Conservation (phyloP, 2,797 vertebrate genomes). For the Emydoidea blandingii region DNA sequence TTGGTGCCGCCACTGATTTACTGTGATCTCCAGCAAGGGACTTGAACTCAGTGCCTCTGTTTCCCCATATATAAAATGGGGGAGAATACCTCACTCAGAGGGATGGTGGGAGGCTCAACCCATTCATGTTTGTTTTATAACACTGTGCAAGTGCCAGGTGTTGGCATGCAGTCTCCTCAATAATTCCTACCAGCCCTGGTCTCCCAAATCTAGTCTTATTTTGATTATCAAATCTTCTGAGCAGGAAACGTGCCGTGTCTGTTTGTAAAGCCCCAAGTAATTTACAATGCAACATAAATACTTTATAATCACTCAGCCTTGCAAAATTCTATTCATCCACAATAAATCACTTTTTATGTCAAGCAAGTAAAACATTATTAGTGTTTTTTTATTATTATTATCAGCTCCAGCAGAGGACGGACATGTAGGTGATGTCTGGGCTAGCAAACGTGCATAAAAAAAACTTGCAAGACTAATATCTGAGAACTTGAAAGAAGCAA, state of each 20-base stretch:
- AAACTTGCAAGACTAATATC: background rate
- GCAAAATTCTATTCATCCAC: background rate
- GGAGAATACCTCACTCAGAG: background rate
- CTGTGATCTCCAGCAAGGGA: rapidly evolving
- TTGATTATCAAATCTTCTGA: background rate
- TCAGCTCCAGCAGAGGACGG: background rate
- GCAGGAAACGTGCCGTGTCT: background rate
- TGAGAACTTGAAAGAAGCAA: background rate
- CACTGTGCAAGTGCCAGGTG: background rate
- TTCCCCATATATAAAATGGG: background rate
- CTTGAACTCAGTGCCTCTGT: background rate
- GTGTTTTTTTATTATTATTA: background rate
- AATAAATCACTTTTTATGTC: background rate
- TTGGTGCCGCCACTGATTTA: background rate
- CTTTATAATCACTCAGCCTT: background rate
- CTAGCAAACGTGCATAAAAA: background rate
- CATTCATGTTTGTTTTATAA: background rate
- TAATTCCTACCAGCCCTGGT: background rate
- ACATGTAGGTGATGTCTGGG: background rate
- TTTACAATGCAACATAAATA: background rate
- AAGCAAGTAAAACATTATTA: conserved; percentile 6
- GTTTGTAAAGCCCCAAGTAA: background rate
- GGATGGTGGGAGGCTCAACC: background rate
- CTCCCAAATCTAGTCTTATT: background rate
- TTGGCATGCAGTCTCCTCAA: background rate